Percentiles rank a stretch among this genome's conserved stretches.
phyloP scores from a whole-genome alignment of 2,888 invertebrate species.

The Amiota communis region DNA sequence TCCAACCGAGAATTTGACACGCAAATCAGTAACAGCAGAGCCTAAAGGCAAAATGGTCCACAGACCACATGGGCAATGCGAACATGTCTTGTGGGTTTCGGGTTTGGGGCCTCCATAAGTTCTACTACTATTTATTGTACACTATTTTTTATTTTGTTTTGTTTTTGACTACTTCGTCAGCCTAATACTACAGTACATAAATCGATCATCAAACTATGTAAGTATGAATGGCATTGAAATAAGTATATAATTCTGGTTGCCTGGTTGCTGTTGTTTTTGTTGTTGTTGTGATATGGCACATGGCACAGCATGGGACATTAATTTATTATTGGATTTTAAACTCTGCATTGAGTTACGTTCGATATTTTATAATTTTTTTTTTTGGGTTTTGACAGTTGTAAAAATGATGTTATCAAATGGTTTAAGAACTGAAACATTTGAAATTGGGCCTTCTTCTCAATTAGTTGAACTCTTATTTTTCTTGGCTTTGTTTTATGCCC shows the following conservation, averaged over 20 bases:
- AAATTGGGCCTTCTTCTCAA: neutral
- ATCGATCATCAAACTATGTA: neutral
- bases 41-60: neutral
- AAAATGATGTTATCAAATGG: slow-evolving; percentile 19
- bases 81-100: too few species aligned
- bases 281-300: slow-evolving; percentile 12
- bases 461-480: slow-evolving; percentile 11
- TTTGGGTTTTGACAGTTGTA: slow-evolving; percentile 2
- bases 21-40: slow-evolving; percentile 26
- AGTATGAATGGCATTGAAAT: slow-evolving; percentile 23
- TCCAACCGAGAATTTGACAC: slow-evolving; percentile 28
- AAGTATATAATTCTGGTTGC: too few species aligned
- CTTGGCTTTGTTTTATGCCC: neutral
- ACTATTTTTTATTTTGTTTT: too few species aligned
- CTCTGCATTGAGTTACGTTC: neutral
- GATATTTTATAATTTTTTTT: neutral
- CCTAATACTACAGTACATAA: slow-evolving; percentile 1
- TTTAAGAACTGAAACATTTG: neutral
- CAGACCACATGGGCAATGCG: neutral
- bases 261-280: neutral
- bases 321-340: slow-evolving; percentile 22
- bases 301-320: slow-evolving; percentile 26
- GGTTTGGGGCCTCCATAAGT: too few species aligned
- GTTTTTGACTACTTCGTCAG: slow-evolving; percentile 21
- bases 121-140: too few species aligned